Base-by-base conservation (phyloP, 1,140 invertebrate genomes). In the Drosophila pectinifera region DNA sequence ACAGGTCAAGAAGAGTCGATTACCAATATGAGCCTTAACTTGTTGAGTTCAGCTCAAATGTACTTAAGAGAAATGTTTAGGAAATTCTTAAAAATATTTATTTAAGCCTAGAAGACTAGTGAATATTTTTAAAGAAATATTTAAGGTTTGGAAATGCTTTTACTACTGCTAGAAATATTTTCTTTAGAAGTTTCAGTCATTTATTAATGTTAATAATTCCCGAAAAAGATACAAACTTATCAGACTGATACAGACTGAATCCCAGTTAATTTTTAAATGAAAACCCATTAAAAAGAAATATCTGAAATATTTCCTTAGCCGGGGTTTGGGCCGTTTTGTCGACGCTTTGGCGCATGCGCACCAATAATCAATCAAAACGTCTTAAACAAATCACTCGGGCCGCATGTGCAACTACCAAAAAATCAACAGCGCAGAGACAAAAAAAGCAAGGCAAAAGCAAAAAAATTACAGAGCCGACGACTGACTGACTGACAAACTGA, bases 361-460 rank as follows among this genome's bases (percentile, higher is more conserved):
- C 56, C 80, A 89, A 80, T 82, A 91, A 91, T 91, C 89, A 91
- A 91, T 91, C 88, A 91, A 91, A 91, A 88, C 86, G 88, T 91
- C 89, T 84, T 74, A 79, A 91, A 86, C 88, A 91, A 91, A 91
- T 91, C 88, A 91, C 83, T 88, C 78, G 78, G 67, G 64, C 49
- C 74, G 72, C 79, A 78, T 77, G 56, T 76, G 74, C 74, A 89
- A 89, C 83, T 88, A 83, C 80, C 84, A 73, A 78, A 58, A 82
- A 80, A 78, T 79, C 46, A 70, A 69, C 67, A 69, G 41, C 6
- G 61, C 55, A 58, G 58, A 68, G 64, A 70, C 54, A 69, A 78
- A 74, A 72, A 82, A 80, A 68, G n/a, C n/a, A n/a, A n/a, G n/a
- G n/a, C n/a, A 78, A 45, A 20, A 63, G 54, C 62, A 42, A 48